Percentiles rank a stretch among this genome's conserved stretches.
These are phyloP conservation scores for Oreortyx pictus DNA, from an alignment of 2,797 vertebrate genomes.

Conservation along the genomic window DNA sequence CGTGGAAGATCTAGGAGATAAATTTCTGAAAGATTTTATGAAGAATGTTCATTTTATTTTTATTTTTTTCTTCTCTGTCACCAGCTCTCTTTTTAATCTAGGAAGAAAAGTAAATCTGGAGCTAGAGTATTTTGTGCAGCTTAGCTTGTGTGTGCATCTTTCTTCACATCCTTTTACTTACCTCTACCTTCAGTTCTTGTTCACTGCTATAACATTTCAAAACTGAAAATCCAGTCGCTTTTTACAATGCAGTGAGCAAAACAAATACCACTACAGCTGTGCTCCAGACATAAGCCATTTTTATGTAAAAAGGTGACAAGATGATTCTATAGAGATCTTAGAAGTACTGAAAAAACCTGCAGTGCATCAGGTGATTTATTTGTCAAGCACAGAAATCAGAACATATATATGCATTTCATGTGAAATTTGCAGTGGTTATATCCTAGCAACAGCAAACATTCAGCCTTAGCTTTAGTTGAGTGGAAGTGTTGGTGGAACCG, in stretches of 20 bases:
- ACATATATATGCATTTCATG: not conserved
- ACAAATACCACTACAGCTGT: not conserved
- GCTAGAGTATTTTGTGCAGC: not conserved
- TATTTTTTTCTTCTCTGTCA: not conserved
- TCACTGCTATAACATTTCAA: not conserved
- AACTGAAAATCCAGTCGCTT: not conserved
- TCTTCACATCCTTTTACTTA: not conserved
- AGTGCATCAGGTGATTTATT: not conserved
- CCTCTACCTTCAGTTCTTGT: not conserved
- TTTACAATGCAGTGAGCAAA: not conserved
- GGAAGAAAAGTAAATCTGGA: not conserved
- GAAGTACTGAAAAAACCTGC: not conserved
- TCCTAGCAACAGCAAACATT: conserved; percentile 52
- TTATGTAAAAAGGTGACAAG: not conserved
- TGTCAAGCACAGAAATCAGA: not conserved
- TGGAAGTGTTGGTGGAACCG: conserved; percentile 4
- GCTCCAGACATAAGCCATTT: not conserved
- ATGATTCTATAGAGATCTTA: not conserved
- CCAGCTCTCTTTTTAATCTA: not conserved
- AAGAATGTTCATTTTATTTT: not conserved
- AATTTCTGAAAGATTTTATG: not conserved
- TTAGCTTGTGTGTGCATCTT: not conserved
- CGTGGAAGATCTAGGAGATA: not conserved
- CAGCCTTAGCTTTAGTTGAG: not conserved
- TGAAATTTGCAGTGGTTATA: not conserved